Conservation (phyloP, 1,140 invertebrate genomes). For the Drosophila sulfurigaster region DNA sequence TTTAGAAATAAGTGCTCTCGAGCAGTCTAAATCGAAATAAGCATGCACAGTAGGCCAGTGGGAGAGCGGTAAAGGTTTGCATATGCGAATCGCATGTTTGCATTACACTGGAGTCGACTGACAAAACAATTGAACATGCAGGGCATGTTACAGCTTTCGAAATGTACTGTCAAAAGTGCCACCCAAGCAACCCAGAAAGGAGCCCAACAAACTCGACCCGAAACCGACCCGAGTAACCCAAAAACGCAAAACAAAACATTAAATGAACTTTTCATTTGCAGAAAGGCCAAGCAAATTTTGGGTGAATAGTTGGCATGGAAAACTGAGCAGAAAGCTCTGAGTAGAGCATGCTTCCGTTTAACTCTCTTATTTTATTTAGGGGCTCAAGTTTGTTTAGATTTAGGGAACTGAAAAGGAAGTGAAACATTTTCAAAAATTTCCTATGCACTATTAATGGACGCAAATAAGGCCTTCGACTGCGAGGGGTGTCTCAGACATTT, state of each 20-base stretch:
- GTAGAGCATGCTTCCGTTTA: conserved; percentile 20
- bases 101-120: conserved; percentile 16
- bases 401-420: conserved; percentile 6
- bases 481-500: background rate
- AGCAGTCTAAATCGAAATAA: conserved; percentile 61
- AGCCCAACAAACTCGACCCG: conserved; percentile 5
- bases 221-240: conserved; percentile 16
- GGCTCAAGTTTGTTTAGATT: conserved; percentile 34
- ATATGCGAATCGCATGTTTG: conserved; percentile 23
- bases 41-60: conserved; percentile 8
- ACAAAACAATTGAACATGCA: conserved; percentile 62
- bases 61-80: background rate
- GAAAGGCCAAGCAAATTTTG: conserved; percentile 22
- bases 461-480: background rate
- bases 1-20: conserved; percentile 71
- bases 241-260: conserved; percentile 51
- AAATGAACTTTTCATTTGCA: conserved; percentile 51
- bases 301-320: background rate
- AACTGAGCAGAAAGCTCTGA: too few relatives aligned
- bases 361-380: conserved; percentile 60
- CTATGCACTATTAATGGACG: conserved; percentile 57
- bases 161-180: conserved; percentile 66
- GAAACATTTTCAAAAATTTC: conserved; percentile 37
- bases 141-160: conserved; percentile 54
- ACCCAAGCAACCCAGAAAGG: background rate